Evolutionary conservation across 2,888 invertebrate genomes (phyloP).

Genomic region (Mythimna albipuncta): DNA sequence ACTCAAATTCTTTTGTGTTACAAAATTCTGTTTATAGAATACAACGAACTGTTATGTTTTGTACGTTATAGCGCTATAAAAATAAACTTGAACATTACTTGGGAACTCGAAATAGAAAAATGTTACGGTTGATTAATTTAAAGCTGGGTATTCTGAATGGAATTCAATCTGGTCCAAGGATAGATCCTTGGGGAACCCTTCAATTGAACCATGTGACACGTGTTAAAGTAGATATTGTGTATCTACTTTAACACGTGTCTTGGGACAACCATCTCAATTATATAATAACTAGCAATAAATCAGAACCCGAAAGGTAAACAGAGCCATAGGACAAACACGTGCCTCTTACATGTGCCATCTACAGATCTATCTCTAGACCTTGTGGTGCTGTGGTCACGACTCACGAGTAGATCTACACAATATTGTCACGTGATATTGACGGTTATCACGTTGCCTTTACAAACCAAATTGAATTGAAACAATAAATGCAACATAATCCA

Average conservation of each 20-base stretch:
- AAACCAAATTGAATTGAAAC: slow-evolving; percentile 53
- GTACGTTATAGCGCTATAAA: slow-evolving; percentile 12
- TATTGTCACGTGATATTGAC: slow-evolving; percentile 29
- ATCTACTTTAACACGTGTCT: not conserved
- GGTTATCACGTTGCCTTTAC: slow-evolving; percentile 43
- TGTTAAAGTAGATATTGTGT: not conserved
- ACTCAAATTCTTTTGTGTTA: slow-evolving; percentile 13
- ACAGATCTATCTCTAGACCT: slow-evolving; percentile 12
- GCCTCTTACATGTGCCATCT: slow-evolving; percentile 15
- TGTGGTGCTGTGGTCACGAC: slow-evolving; percentile 43
- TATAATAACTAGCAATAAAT: not conserved
- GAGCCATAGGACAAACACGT: slow-evolving; percentile 18
- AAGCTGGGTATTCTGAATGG: not conserved
- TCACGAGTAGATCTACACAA: slow-evolving; percentile 1
- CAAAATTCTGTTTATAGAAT: slow-evolving; percentile 14
- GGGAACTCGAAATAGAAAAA: not conserved
- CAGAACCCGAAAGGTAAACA: slow-evolving; percentile 24
- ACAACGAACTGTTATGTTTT: not conserved
- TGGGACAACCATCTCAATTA: not conserved
- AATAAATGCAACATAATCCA: slow-evolving; percentile 38
- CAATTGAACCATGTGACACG: not conserved
- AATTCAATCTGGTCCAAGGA: not conserved
- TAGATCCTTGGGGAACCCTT: slow-evolving; percentile 15
- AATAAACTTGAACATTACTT: not conserved
- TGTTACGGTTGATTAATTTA: not conserved